Percentiles rank a stretch among this genome's conserved stretches.
Conservation (phyloP, 2,888 invertebrate species). For the Temnothorax rugatulus region DNA sequence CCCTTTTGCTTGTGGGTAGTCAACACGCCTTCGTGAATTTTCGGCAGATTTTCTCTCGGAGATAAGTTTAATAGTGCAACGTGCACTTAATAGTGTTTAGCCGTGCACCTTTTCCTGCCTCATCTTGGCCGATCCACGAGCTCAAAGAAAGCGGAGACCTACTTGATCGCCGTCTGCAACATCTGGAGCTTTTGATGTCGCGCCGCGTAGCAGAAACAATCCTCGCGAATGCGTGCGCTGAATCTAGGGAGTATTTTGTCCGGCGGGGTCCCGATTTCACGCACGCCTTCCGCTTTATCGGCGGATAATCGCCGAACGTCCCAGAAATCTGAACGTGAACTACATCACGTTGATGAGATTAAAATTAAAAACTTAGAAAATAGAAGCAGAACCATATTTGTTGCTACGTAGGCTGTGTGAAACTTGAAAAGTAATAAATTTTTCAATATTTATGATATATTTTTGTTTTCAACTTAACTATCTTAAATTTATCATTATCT, state of each 20-base stretch:
- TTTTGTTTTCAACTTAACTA: background rate
- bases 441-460: background rate
- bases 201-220: slow-evolving; percentile 82
- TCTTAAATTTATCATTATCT: background rate
- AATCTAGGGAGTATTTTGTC: slow-evolving; percentile 45
- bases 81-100: background rate
- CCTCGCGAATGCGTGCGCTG: slow-evolving; percentile 51
- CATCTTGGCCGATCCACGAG: slow-evolving; percentile 28
- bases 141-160: slow-evolving; percentile 71
- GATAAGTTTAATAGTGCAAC: slow-evolving; percentile 68
- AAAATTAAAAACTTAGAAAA: background rate
- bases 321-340: background rate
- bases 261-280: background rate
- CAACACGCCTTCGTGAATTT: slow-evolving; percentile 23
- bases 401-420: background rate
- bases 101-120: slow-evolving; percentile 46
- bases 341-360: too few species aligned
- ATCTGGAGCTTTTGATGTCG: slow-evolving; percentile 79
- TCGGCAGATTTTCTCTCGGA: slow-evolving; percentile 59
- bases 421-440: background rate
- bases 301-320: background rate
- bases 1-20: slow-evolving; percentile 64
- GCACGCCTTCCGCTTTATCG: slow-evolving; percentile 15
- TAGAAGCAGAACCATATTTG: background rate
- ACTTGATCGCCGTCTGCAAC: slow-evolving; percentile 78